phyloP scores from a whole-genome alignment of 2,888 invertebrate species.

The Cepaea hortensis region DNA sequence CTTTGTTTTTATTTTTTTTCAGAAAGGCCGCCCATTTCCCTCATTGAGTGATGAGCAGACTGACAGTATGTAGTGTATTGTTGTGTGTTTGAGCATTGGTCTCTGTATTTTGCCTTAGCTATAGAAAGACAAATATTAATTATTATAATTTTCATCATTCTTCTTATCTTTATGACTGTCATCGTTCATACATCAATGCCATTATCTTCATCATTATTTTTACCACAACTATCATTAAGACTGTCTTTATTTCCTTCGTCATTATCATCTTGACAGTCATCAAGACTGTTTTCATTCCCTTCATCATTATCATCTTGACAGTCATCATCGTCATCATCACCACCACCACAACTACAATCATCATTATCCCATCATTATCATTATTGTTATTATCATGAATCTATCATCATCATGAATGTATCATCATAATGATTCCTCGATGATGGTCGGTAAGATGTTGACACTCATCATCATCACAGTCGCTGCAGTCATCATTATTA shows the following conservation, averaged over 20 bases:
- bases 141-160: not conserved
- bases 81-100: not conserved
- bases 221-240: not conserved
- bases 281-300: too few relatives aligned
- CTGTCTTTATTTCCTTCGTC: not conserved
- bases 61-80: slow-evolving; percentile 70
- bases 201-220: not conserved
- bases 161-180: not conserved
- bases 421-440: too few relatives aligned
- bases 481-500: too few relatives aligned
- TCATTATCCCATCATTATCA: too few relatives aligned
- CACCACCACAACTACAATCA: too few relatives aligned
- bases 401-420: too few relatives aligned
- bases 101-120: not conserved
- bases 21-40: slow-evolving; percentile 71
- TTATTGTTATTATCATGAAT: too few relatives aligned
- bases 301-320: too few relatives aligned
- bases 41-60: slow-evolving; percentile 74
- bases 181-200: not conserved
- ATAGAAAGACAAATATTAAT: not conserved
- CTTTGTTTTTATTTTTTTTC: slow-evolving; percentile 51
- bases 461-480: too few relatives aligned
- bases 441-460: too few relatives aligned
- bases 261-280: too few relatives aligned
- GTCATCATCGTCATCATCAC: too few relatives aligned